A percentile compares a stretch with the other conserved stretches of the same genome.
Evolutionary conservation across 1,140 invertebrate genomes (phyloP).

Genomic region (Rhopalosiphum maidis): DNA sequence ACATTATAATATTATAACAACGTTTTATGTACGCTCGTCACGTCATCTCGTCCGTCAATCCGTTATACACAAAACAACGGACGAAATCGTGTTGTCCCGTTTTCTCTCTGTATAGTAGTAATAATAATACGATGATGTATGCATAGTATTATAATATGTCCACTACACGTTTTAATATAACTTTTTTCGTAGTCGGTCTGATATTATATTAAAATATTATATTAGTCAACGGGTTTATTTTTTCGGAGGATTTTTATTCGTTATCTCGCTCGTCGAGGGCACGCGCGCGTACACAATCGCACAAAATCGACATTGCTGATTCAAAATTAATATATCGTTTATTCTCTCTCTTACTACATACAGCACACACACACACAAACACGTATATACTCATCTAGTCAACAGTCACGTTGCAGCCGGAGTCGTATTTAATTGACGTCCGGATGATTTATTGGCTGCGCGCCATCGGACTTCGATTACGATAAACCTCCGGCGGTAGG

Average conservation of each 20-base stretch:
- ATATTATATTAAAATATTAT: not conserved
- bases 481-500: conserved; percentile 41
- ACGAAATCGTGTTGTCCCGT: conserved; percentile 14
- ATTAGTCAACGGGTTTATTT: not conserved
- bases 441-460: conserved; percentile 47
- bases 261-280: not conserved
- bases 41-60: conserved; percentile 27
- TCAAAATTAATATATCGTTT: conserved; percentile 38
- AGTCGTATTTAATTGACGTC: conserved; percentile 51
- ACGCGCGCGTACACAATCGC: not conserved
- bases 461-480: conserved; percentile 41
- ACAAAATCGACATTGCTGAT: conserved; percentile 8
- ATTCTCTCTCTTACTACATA: not conserved
- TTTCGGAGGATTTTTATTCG: not conserved
- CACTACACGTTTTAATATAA: not conserved
- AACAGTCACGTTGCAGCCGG: not conserved
- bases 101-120: not conserved
- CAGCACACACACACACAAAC: too few relatives aligned
- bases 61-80: not conserved
- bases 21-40: conserved; percentile 50
- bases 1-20: not conserved
- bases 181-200: not conserved
- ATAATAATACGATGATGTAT: not conserved
- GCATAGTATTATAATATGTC: not conserved
- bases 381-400: not conserved